Conservation (phyloP, 1,140 invertebrate species). For the Drosophila auraria region DNA sequence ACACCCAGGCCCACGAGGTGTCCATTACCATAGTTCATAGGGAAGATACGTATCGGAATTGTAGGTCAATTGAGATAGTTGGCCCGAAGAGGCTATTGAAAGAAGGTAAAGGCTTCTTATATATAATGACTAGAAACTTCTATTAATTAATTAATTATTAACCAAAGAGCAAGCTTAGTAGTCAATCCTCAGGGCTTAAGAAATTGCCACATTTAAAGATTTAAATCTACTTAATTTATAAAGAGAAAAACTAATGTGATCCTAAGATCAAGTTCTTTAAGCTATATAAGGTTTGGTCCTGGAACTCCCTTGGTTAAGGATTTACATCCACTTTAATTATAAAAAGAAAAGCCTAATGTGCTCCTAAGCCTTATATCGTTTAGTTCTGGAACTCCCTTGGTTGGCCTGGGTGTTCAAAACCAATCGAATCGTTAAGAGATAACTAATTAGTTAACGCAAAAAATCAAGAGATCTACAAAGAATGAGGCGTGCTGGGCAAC, state of each 20-base stretch:
- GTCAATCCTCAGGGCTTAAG: no score
- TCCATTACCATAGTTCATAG: neutral
- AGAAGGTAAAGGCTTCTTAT: neutral
- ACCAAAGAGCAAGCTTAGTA: neutral
- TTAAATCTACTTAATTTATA: neutral
- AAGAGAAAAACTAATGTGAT: neutral
- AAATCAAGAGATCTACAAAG: slow-evolving; percentile 40
- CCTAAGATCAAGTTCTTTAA: neutral
- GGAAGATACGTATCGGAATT: neutral
- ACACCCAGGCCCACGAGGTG: neutral
- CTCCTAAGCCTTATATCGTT: no score
- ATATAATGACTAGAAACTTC: neutral
- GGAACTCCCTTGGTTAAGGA: no score
- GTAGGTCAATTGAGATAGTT: no score
- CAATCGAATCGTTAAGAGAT: neutral
- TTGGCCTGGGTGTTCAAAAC: slow-evolving; percentile 2
- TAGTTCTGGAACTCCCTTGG: no score
- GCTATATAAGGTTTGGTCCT: neutral
- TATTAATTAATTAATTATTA: neutral
- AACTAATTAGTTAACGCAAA: slow-evolving; percentile 1
- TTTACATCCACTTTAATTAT: no score
- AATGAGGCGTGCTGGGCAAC: slow-evolving; percentile 56
- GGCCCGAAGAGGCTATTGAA: no score
- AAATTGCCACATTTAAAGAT: neutral
- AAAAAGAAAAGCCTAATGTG: no score